Evolutionary conservation across 2,888 invertebrate genomes (phyloP), one percentile per base, ranked within the genome.

Genomic region (Napeogenes inachia): DNA sequence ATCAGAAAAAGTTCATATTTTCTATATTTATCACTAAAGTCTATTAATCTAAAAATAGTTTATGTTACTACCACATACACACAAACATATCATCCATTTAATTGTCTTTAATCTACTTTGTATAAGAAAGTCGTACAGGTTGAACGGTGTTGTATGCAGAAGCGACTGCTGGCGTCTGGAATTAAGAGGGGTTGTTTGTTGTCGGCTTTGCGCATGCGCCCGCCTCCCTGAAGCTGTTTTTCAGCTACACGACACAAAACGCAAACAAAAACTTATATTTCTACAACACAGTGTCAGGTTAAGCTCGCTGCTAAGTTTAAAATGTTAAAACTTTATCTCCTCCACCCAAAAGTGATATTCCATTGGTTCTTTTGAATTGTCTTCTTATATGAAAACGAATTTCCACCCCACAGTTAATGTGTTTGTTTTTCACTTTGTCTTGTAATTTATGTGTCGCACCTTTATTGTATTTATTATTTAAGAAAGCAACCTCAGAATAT

Each of bases 131-230:
- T 50, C 47, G 45, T 47, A 38, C 60, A 56, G 61, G 59, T 57
- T 54, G 38, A 45, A 53, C 54, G 38, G 56, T 54, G 63, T 56
- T 53, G n/a, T 35, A 47, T 50, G 60, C 60, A 56, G 57, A 57
- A 60, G 56, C 63, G 64, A 59, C 63, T 57, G 55, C 54, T 60
- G 57, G 60, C 62, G 57, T 70, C 66, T 67, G 67, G 62, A 63
- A 54, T 59, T 59, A 61, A 60, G 60, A 62, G 63, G 63, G 60
- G 62, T 65, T 70, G 63, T 70, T 70, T 69, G 67, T 64, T 61
- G 60, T 53, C 54, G 42, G 12, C 13, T 46, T 32, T 53, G 66
- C 70, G 69, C 69, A 69, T 69, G 70, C 70, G 70, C 58, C 35
- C 54, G 38, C 35, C 42, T 61, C 60, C 58, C 57, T 63, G 53